These are phyloP conservation scores for Epinotia brunnichana DNA, from an alignment of 2,888 invertebrate genomes.

Conservation along the genomic window DNA sequence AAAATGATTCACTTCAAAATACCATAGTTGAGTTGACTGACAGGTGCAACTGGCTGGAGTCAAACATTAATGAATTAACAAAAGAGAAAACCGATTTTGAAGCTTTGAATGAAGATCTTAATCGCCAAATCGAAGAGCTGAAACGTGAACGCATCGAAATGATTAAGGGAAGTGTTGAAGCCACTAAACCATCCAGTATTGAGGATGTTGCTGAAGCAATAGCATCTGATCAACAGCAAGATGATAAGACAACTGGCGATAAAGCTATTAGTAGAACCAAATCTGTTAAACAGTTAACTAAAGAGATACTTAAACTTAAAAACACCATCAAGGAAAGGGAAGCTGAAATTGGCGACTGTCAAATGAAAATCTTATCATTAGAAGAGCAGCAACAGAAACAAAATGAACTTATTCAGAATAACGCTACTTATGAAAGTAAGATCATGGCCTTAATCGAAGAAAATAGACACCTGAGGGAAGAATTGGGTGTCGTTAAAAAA, in stretches of 20 bases:
- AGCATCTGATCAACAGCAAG: conserved; percentile 64
- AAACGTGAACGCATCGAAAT: conserved; percentile 75
- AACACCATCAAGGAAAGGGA: conserved; percentile 81
- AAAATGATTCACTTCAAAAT: conserved; percentile 83
- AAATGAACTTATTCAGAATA: conserved; percentile 65
- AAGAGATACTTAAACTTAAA: conserved; percentile 80
- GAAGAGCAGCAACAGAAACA: conserved; percentile 80
- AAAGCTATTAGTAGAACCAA: conserved; percentile 72
- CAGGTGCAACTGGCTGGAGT: conserved; percentile 78
- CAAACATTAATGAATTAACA: conserved; percentile 70
- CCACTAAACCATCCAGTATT: conserved; percentile 61
- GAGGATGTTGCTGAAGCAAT: conserved; percentile 66
- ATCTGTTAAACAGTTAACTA: conserved; percentile 78
- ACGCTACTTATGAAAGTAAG: conserved; percentile 69
- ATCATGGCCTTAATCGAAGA: conserved; percentile 73
- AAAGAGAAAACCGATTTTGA: conserved; percentile 74
- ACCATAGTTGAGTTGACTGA: conserved; percentile 79
- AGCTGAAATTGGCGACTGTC: conserved; percentile 78
- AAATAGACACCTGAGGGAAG: conserved; percentile 71
- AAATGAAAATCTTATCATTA: conserved; percentile 79
- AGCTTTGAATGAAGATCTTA: conserved; percentile 67
- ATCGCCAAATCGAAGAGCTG: conserved; percentile 73
- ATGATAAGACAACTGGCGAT: conserved; percentile 69
- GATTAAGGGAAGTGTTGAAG: conserved; percentile 73
- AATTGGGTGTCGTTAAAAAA: conserved; percentile 62